Conservation (phyloP, 1,140 invertebrate species). For the Odontomachus brunneus region DNA sequence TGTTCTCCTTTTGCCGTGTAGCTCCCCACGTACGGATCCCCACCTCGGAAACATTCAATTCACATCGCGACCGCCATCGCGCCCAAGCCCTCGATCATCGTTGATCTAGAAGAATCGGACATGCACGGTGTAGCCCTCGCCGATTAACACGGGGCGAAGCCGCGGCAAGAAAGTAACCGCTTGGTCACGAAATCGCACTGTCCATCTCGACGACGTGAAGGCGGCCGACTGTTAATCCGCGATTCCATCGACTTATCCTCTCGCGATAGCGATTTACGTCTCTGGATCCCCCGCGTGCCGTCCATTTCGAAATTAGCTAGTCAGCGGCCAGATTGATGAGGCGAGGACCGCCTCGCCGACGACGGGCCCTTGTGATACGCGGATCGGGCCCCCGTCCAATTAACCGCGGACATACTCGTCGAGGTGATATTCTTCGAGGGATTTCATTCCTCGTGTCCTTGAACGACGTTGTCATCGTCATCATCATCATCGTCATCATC, state of each 20-base stretch:
- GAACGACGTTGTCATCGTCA: conserved; percentile 31
- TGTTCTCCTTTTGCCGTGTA: neutral
- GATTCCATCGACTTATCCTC: conserved; percentile 57
- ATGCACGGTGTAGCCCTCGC: neutral
- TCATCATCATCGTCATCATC: conserved; percentile 27
- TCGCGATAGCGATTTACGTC: conserved; percentile 52
- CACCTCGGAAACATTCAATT: neutral
- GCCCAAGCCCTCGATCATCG: conserved; percentile 20
- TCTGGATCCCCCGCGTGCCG: conserved; percentile 34
- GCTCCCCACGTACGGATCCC: neutral
- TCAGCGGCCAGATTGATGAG: conserved; percentile 63
- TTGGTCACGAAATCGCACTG: conserved; percentile 56
- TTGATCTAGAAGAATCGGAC: conserved; percentile 3
- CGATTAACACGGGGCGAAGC: conserved; percentile 20
- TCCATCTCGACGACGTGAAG: conserved; percentile 42
- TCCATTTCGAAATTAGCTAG: conserved; percentile 60
- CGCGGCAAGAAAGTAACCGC: conserved; percentile 52
- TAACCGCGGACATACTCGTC: conserved; percentile 52
- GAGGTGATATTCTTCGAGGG: conserved; percentile 51
- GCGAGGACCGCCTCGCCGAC: conserved; percentile 46
- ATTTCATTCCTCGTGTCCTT: conserved; percentile 52
- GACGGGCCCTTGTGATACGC: conserved; percentile 46
- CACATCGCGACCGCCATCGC: neutral
- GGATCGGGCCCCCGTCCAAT: conserved; percentile 42
- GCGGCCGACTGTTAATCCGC: conserved; percentile 51